These are phyloP conservation scores for Athalia circularis DNA, from an alignment of 2,888 invertebrate species.

Conservation along the genomic window DNA sequence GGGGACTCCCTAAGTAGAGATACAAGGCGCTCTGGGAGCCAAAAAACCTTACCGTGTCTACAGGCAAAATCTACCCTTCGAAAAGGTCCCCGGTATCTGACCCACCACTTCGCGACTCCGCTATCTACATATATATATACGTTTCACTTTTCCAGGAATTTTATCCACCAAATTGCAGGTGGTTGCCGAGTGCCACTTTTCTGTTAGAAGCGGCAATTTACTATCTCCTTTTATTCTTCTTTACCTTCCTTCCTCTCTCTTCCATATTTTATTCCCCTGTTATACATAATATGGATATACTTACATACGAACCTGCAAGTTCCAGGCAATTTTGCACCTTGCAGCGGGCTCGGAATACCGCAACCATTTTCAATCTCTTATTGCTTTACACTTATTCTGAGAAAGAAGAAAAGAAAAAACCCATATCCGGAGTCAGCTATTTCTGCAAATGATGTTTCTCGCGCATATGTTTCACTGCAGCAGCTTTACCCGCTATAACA, in stretches of 20 bases:
- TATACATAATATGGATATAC: neutral
- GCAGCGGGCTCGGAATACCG: too few species aligned
- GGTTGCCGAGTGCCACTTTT: constrained; percentile 33
- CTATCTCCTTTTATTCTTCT: constrained; percentile 26
- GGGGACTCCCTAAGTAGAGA: constrained; percentile 14
- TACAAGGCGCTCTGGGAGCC: constrained; percentile 31
- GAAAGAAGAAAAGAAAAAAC: too few species aligned
- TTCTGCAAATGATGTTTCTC: too few species aligned
- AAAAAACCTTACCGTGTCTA: neutral
- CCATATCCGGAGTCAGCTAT: too few species aligned
- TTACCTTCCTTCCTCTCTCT: constrained; percentile 14
- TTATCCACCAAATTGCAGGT: constrained; percentile 39
- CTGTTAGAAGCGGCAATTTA: constrained; percentile 14
- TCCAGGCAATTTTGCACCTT: neutral
- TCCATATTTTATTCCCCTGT: constrained; percentile 7
- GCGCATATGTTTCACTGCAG: too few species aligned
- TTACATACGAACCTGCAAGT: neutral
- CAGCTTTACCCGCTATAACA: too few species aligned
- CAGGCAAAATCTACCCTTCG: constrained; percentile 1
- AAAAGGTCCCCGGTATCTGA: constrained; percentile 32
- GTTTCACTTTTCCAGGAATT: constrained; percentile 28
- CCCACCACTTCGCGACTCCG: constrained; percentile 9
- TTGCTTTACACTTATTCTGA: neutral
- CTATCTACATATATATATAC: neutral
- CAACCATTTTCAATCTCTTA: neutral